These are phyloP conservation scores for Leptinotarsa rubiginosa DNA, from an alignment of 2,888 invertebrate genomes.

Conservation along the genomic window DNA sequence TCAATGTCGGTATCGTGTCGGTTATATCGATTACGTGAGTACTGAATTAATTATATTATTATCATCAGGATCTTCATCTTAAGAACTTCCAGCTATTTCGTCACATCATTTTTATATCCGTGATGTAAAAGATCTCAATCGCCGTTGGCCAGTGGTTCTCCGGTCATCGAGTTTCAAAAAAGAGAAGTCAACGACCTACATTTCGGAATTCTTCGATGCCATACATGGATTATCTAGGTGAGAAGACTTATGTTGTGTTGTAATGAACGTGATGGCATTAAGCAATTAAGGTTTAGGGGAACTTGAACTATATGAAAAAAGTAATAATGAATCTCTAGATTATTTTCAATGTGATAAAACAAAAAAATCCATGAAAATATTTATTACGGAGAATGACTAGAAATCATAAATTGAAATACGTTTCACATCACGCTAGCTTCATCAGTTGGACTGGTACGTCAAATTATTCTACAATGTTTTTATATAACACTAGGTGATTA, in stretches of 20 bases:
- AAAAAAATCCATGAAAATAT: no score
- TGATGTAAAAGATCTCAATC: conserved; percentile 12
- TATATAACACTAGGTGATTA: no score
- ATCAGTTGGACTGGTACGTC: no score
- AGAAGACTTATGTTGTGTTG: neutral
- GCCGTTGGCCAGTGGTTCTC: neutral
- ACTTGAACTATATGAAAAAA: no score
- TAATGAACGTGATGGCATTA: conserved; percentile 1
- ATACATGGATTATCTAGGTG: conserved; percentile 20
- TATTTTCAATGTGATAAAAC: no score
- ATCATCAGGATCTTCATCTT: conserved; percentile 1
- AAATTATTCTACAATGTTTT: no score
- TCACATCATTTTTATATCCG: conserved; percentile 10
- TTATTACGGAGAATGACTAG: no score
- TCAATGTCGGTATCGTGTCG: neutral
- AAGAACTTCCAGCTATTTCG: neutral
- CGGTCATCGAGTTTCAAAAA: conserved; percentile 16
- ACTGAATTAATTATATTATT: conserved; percentile 1
- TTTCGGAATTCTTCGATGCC: conserved; percentile 24
- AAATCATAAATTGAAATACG: no score
- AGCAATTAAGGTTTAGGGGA: no score
- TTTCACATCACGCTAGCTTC: no score
- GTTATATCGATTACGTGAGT: conserved; percentile 10
- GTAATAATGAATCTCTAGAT: no score
- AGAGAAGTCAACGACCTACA: conserved; percentile 17